Base-by-base conservation (phyloP, 1,140 invertebrate genomes). In the Leptinotarsa texana region DNA sequence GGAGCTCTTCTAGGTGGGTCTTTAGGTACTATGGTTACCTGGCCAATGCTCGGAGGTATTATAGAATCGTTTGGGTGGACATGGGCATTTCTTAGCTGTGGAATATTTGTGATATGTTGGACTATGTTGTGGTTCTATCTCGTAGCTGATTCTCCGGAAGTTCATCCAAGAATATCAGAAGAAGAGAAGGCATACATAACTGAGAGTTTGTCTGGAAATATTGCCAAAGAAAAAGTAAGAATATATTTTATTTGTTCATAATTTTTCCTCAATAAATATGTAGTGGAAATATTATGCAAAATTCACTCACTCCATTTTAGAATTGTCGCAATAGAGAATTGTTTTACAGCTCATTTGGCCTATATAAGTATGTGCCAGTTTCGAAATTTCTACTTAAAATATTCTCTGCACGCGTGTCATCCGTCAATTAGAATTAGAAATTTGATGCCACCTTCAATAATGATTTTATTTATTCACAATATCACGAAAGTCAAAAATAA, bases 11-110 rank as follows among this genome's bases (percentile, higher is more conserved):
- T 92, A 89, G 92, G 92, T 6, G 91, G 92, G 3, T 90, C 92
- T 0, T 90, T 95, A 42, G 93, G 94, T 21, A 94, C 93, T 0
- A 90, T 94, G 1, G 87, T 94, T n/a, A 92, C 93, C 1, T 92
- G 93, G 87, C 88, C 92, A 0, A 82, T 94, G 0, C 90, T 91
- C 72, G 92, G 91, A 15, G 85, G 88, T 3, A 84, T 93, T 13
- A 92, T 91, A 57, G 89, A 89, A 73, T 85, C 83, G 51, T 88
- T 88, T 3, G 93, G 93, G 21, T 95, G 93, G 93, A 88, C 88
- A 42, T 89, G 89, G 80, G 91, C 92, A 1, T 95, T 93, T 83
- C 94, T 93, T 75, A 85, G 91, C 17, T 91, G 91, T 13, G 93
- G 92, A 82, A 86, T 87, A 4, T 86, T 92, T 4, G 89, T 90